Evolutionary conservation across 2,888 invertebrate genomes (phyloP).

Genomic region (Pachydiplax longipennis): DNA sequence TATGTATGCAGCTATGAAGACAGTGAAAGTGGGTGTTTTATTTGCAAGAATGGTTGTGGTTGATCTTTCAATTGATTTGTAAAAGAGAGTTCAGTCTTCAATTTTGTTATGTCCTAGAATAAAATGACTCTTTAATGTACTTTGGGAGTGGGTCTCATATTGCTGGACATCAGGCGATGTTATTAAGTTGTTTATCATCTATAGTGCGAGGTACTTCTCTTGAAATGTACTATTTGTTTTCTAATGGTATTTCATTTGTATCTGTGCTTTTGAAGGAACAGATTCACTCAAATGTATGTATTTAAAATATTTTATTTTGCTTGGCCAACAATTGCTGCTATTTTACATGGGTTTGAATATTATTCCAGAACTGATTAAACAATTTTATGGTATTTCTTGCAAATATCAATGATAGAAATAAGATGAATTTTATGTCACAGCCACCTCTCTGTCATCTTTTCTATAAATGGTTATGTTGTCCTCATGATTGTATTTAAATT

Average conservation of each 20-base stretch:
- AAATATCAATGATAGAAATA: neutral
- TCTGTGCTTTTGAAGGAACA: neutral
- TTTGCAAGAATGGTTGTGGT: slow-evolving; percentile 42
- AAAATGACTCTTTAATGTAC: slow-evolving; percentile 19
- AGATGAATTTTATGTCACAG: neutral
- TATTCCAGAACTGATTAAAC: neutral
- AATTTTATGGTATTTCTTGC: neutral
- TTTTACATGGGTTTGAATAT: neutral
- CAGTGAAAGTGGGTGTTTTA: slow-evolving; percentile 16
- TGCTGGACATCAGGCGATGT: slow-evolving; percentile 4
- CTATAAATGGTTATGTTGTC: neutral
- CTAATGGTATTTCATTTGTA: neutral
- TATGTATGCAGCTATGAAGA: neutral
- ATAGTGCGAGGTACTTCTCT: neutral
- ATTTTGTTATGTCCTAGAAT: slow-evolving; percentile 17
- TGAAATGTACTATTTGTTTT: neutral
- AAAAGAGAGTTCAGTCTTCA: neutral
- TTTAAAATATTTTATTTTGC: neutral
- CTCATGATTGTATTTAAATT: neutral
- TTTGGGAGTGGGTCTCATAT: slow-evolving; percentile 29
- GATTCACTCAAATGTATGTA: neutral
- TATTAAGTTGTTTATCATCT: neutral
- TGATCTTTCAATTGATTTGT: neutral
- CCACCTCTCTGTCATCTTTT: neutral
- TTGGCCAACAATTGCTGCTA: neutral